phyloP scores from a whole-genome alignment of 1,140 invertebrate genomes.

The Venturia canescens region DNA sequence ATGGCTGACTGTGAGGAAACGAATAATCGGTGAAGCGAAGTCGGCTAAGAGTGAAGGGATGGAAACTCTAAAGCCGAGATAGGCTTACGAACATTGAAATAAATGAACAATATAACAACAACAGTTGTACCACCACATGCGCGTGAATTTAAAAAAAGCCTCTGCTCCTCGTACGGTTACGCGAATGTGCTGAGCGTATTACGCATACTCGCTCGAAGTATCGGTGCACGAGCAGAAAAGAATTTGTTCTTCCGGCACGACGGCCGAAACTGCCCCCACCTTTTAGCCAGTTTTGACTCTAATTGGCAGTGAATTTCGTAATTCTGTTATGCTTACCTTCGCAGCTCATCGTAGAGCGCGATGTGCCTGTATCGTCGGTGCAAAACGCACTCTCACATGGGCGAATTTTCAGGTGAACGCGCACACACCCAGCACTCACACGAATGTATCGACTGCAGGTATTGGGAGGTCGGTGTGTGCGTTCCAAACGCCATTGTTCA shows the following conservation, averaged over 20 bases:
- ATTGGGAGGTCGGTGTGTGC: no score
- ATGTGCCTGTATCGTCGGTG: neutral
- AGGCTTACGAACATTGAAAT: no score
- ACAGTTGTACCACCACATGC: no score
- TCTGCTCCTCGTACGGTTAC: no score
- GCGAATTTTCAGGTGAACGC: neutral
- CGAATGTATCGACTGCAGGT: neutral
- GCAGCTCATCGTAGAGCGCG: neutral
- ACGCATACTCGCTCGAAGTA: neutral
- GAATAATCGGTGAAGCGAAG: no score
- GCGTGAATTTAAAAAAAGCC: no score
- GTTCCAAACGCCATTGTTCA: constrained; percentile 26
- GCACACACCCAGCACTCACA: neutral
- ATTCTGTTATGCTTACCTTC: constrained; percentile 49
- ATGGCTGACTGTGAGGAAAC: no score
- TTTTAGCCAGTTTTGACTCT: constrained; percentile 39
- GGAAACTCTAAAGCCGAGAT: no score
- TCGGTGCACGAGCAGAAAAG: neutral
- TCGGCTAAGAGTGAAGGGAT: no score
- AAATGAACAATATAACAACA: no score
- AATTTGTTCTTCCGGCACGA: constrained; percentile 45
- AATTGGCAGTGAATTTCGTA: constrained; percentile 58
- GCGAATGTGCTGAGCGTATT: neutral
- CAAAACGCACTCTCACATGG: neutral
- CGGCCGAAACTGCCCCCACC: neutral